Evolutionary conservation across 2,888 invertebrate genomes (phyloP).

Genomic region (Hypsopygia costalis): DNA sequence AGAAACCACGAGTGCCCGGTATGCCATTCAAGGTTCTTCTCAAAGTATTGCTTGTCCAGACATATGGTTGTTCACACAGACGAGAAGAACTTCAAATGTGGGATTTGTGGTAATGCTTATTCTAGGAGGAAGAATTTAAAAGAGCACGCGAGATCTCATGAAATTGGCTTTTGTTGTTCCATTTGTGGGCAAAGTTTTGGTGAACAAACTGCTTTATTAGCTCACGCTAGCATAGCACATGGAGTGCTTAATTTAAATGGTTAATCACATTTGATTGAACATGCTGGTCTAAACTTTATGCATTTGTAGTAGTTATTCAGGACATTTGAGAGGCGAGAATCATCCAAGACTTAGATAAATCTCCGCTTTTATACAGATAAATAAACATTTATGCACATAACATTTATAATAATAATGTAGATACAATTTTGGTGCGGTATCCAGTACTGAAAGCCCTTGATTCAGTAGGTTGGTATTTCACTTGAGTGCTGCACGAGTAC

Average conservation of each 20-base stretch:
- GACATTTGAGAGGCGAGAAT: too few relatives aligned
- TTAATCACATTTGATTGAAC: background rate
- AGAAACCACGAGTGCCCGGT: constrained; percentile 52
- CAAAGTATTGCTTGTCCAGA: constrained; percentile 58
- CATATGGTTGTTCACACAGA: constrained; percentile 76
- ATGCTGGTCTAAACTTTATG: background rate
- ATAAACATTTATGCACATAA: too few relatives aligned
- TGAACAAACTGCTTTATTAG: constrained; percentile 30
- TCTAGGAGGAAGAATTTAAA: constrained; percentile 47
- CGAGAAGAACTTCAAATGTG: constrained; percentile 70
- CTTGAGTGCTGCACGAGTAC: background rate
- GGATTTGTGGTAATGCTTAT: constrained; percentile 66
- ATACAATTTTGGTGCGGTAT: too few relatives aligned
- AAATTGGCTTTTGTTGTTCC: constrained; percentile 28
- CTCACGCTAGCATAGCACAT: constrained; percentile 33
- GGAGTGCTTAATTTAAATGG: constrained; percentile 11
- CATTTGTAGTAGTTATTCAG: background rate
- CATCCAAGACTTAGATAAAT: too few relatives aligned
- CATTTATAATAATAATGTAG: too few relatives aligned
- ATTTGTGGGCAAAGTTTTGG: constrained; percentile 37
- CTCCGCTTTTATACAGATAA: too few relatives aligned
- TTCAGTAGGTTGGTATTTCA: too few relatives aligned
- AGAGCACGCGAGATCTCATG: constrained; percentile 47
- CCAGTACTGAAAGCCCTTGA: too few relatives aligned
- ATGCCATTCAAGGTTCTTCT: constrained; percentile 57